Evolutionary conservation across 2,113 vertebrate genomes (phyloP), one percentile per base, ranked within the genome.

Genomic region (Numida meleagris): DNA sequence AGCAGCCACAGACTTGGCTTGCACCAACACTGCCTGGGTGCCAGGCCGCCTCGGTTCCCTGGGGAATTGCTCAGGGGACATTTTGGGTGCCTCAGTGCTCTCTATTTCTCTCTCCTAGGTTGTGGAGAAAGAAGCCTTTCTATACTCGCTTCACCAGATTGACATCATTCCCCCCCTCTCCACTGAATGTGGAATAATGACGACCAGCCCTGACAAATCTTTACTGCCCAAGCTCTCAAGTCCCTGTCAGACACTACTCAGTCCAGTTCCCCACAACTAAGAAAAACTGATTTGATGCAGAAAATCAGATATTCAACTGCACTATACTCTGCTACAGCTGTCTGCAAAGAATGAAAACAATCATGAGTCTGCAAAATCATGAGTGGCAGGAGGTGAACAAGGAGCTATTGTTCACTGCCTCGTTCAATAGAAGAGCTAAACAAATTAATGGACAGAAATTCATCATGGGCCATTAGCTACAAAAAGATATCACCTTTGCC

Each of bases 371-470:
- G 76, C 51, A 82, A 82, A 89, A 71, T 67, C 12, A 36, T 5
- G 18, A 78, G 71, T 51, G 48, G 48, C 76, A 86, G 71, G 46
- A 86, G 59, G 48, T 82, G 81, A 89, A 36, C 38, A 51, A 77
- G 71, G 20, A 78, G n/a, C 53, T 74, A 74, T 73, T 82, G 71
- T 78, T 78, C 76, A 36, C 31, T 89, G 76, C 71, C 61, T 73
- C 82, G 57, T 89, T 72, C 81, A 73, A 10, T 6, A 50, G 45
- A 75, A 79, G 43, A 80, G 6, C 75, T 86, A 63, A 63, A 61
- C 36, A 85, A 86, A 89, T 82, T 89, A 94, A 89, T 8, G 42
- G 42, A 89, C 42, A 21, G 4, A 94, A 73, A 86, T 73, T 73
- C 66, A 89, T 78, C 81, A 46, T 2, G 48, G 65, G 21, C 36